Base-by-base conservation (phyloP, 1,140 invertebrate genomes). In the Drosophila prosaltans region DNA sequence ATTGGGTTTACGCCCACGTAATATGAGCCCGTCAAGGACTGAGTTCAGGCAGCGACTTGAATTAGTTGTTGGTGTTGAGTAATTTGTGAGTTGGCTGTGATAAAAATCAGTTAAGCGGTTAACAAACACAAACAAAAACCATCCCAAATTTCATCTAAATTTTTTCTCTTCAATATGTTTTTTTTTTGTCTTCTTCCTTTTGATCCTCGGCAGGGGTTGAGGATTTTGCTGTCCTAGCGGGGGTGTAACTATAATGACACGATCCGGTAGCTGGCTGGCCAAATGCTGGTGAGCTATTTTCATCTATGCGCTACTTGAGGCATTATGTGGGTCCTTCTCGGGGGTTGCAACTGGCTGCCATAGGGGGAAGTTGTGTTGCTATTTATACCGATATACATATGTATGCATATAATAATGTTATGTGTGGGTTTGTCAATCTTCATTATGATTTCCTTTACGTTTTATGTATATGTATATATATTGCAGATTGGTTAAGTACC, bases 71-170 rank as follows among this genome's bases (percentile, higher is more conserved):
- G 76, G 80, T 88, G 83, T 88, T 88, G 83, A 88, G 77, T 88
- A 88, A 88, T 88, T 88, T 88, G 84, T 88, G 83, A 54, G 83
- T 70, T 66, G 45, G 69, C 83, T 43, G 57, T 55, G 75, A 78
- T 78, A 78, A 67, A 84, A 88, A 88, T 88, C 83, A 89, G 83
- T 89, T 88, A 83, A 80, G 80, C 83, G 83, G 84, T 88, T 88
- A 78, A 59, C 74, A 83, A 86, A 86, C 79, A 80, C 69, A 82
- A 88, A 86, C 79, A 88, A 58, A 70, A 57, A 40, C 32, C 69
- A 58, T 21, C 62, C 28, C 62, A n/a, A 39, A 24, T 21, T 21
- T 10, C 58, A 2, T 65, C 57, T 67, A 67, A 16, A 16, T 16
- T 16, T 66, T 69, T 74, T 58, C 26, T 54, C 4, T 1, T 43